A percentile compares a stretch with the other conserved stretches of the same genome.
phyloP scores from a whole-genome alignment of 2,797 vertebrate species.

The Limosa lapponica region DNA sequence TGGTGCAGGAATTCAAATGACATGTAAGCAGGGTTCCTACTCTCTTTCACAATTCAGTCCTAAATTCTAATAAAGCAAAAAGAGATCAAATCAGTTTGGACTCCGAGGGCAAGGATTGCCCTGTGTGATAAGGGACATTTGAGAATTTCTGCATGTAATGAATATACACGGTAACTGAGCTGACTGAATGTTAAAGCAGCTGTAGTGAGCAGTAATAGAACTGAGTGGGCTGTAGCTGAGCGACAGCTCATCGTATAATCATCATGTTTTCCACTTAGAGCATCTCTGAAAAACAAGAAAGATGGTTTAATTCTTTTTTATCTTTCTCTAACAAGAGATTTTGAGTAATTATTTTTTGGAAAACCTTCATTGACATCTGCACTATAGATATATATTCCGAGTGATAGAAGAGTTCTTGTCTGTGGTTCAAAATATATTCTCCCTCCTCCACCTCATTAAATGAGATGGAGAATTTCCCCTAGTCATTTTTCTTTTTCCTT shows the following conservation, averaged over 20 bases:
- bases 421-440: not conserved
- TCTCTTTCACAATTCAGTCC: not conserved
- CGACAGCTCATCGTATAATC: slow-evolving; percentile 61
- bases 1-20: slow-evolving; percentile 1
- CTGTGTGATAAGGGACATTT: not conserved
- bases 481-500: not conserved
- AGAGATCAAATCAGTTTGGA: not conserved
- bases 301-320: not conserved
- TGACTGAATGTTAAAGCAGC: slow-evolving; percentile 51
- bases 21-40: not conserved
- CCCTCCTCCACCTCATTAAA: not conserved
- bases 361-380: not conserved
- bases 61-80: not conserved
- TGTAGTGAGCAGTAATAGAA: slow-evolving; percentile 67
- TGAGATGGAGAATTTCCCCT: not conserved
- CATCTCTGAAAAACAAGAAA: slow-evolving; percentile 45
- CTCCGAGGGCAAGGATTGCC: not conserved
- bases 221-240: slow-evolving; percentile 57
- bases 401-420: not conserved
- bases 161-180: slow-evolving; percentile 12
- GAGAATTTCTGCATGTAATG: not conserved
- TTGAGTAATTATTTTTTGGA: not conserved
- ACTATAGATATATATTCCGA: not conserved
- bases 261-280: slow-evolving; percentile 56
- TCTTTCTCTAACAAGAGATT: slow-evolving; percentile 15